Conservation (phyloP, 2,113 vertebrate species). For the Pedetes capensis region DNA sequence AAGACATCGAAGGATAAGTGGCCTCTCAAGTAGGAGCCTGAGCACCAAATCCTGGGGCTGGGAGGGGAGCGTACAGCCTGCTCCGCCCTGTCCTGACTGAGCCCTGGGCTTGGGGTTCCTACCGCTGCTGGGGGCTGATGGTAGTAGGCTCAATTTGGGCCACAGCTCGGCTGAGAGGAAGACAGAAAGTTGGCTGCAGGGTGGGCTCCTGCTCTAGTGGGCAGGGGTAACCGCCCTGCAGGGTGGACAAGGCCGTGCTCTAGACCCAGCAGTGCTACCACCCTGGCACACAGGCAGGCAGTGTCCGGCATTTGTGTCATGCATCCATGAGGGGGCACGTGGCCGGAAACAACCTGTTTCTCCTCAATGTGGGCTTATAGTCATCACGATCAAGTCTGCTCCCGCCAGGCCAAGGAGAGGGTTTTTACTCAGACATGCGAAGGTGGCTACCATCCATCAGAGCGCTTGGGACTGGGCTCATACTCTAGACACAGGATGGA, state of each 20-base stretch:
- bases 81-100: background rate
- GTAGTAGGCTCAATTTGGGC: background rate
- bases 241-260: background rate
- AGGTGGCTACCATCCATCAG: background rate
- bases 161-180: background rate
- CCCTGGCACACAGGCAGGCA: too few relatives aligned
- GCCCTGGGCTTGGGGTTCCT: background rate
- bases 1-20: accelerated
- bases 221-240: background rate
- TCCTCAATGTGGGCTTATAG: background rate
- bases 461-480: constrained; percentile 58
- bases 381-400: background rate
- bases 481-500: constrained; percentile 58
- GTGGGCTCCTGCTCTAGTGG: background rate
- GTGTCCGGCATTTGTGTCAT: background rate
- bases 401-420: background rate
- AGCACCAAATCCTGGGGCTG: accelerated
- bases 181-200: accelerated
- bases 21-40: background rate
- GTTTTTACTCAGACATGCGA: constrained; percentile 39
- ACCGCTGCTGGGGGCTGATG: background rate
- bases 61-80: too few relatives aligned
- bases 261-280: too few relatives aligned
- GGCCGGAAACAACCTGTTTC: background rate
- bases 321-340: accelerated